Evolutionary conservation across 2,888 invertebrate species (phyloP).

Genomic region (Dugesia japonica): DNA sequence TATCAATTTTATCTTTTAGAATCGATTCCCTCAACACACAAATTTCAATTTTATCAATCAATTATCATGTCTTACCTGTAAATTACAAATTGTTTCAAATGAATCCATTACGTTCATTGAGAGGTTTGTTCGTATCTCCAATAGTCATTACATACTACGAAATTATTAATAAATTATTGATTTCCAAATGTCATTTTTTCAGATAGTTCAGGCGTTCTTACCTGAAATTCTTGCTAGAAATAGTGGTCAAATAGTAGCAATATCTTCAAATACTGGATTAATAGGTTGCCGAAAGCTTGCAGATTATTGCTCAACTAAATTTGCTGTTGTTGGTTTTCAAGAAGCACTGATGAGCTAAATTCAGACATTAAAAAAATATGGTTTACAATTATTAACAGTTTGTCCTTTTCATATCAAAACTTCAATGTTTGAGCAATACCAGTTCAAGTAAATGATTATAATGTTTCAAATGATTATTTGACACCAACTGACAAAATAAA

Average conservation of each 20-base stretch:
- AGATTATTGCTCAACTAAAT: slow-evolving; percentile 85
- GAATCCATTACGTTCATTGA: too few species aligned
- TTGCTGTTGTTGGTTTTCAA: slow-evolving; percentile 78
- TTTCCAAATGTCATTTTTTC: slow-evolving; percentile 38
- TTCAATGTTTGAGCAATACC: slow-evolving; percentile 83
- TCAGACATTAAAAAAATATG: not conserved
- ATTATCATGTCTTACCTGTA: too few species aligned
- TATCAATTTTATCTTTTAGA: too few species aligned
- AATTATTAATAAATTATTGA: too few species aligned
- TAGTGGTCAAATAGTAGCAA: slow-evolving; percentile 76
- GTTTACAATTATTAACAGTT: slow-evolving; percentile 60
- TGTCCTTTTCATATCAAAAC: slow-evolving; percentile 91
- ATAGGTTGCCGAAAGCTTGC: slow-evolving; percentile 47
- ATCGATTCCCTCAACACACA: too few species aligned
- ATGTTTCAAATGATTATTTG: too few species aligned
- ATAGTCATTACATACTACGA: too few species aligned
- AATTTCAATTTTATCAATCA: too few species aligned
- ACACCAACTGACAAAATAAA: too few species aligned
- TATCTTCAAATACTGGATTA: slow-evolving; percentile 74
- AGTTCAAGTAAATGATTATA: slow-evolving; percentile 59
- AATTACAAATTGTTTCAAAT: too few species aligned
- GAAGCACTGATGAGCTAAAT: slow-evolving; percentile 59
- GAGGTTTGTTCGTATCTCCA: too few species aligned
- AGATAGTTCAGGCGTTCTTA: slow-evolving; percentile 80
- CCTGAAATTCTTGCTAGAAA: slow-evolving; percentile 71